phyloP scores from a whole-genome alignment of 2,797 vertebrate species.

The Acropternis orthonyx region DNA sequence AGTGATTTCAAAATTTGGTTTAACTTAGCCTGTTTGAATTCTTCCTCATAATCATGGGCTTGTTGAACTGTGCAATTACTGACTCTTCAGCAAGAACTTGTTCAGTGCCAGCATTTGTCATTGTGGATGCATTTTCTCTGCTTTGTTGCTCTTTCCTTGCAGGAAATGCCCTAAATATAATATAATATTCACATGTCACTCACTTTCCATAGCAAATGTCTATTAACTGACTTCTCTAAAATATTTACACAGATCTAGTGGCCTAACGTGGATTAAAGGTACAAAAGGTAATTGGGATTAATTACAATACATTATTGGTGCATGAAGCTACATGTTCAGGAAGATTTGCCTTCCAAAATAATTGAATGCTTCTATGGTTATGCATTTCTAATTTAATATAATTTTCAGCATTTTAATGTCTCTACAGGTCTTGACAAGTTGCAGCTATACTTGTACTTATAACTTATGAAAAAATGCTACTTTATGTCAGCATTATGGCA shows the following conservation, averaged over 20 bases:
- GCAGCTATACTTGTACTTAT: not conserved
- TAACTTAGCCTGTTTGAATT: not conserved
- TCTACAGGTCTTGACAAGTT: constrained; percentile 55
- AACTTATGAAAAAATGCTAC: not conserved
- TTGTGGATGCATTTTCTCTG: not conserved
- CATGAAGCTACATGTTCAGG: constrained; percentile 60
- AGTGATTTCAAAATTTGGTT: not conserved
- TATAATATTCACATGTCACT: not conserved
- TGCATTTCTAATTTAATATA: constrained; percentile 41
- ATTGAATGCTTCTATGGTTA: constrained; percentile 49
- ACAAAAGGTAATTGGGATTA: constrained; percentile 55
- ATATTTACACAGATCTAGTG: constrained; percentile 20
- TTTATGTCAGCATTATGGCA: not conserved
- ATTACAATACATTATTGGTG: not conserved
- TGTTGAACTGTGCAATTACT: not conserved
- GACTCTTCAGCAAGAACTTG: not conserved
- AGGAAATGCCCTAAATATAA: not conserved
- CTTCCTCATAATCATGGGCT: not conserved
- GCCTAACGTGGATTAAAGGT: constrained; percentile 34
- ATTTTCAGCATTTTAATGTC: constrained; percentile 45
- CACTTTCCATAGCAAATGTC: not conserved
- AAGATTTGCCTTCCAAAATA: constrained; percentile 47
- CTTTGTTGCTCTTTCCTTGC: not conserved
- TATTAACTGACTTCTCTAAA: constrained; percentile 12
- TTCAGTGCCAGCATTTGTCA: not conserved